phyloP scores from a whole-genome alignment of 2,888 invertebrate genomes.

The Nymphalis c-album region DNA sequence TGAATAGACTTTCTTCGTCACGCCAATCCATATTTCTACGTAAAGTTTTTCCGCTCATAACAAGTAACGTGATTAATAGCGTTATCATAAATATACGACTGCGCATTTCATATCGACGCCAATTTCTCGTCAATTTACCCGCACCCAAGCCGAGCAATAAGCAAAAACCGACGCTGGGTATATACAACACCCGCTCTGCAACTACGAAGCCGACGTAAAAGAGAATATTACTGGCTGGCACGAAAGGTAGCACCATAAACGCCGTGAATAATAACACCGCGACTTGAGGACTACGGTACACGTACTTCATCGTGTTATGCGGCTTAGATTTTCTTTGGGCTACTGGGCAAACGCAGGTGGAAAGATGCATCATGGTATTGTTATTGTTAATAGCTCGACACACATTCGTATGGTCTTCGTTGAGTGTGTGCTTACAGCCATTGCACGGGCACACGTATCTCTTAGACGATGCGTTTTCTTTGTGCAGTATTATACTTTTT shows the following conservation, averaged over 20 bases:
- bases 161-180: constrained; percentile 97
- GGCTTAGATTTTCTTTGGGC: constrained; percentile 57
- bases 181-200: constrained; percentile 96
- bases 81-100: constrained; percentile 71
- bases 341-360: constrained; percentile 71
- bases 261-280: constrained; percentile 84
- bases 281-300: constrained; percentile 69
- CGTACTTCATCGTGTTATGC: constrained; percentile 55
- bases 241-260: constrained; percentile 93
- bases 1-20: constrained; percentile 95
- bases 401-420: constrained; percentile 85
- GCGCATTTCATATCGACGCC: constrained; percentile 70
- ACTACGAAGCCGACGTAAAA: constrained; percentile 99
- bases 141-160: constrained; percentile 90
- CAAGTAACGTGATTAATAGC: constrained; percentile 82
- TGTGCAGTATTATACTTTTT: constrained; percentile 66
- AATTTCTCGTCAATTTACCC: constrained; percentile 69
- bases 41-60: constrained; percentile 89
- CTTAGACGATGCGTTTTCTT: constrained; percentile 64
- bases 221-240: constrained; percentile 97
- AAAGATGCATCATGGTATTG: constrained; percentile 81
- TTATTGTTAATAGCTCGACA: constrained; percentile 88
- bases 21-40: constrained; percentile 94
- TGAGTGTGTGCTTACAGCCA: constrained; percentile 85
- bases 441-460: constrained; percentile 81